These are phyloP conservation scores for Catocala fraxini DNA, from an alignment of 2,888 invertebrate genomes.

Conservation along the genomic window DNA sequence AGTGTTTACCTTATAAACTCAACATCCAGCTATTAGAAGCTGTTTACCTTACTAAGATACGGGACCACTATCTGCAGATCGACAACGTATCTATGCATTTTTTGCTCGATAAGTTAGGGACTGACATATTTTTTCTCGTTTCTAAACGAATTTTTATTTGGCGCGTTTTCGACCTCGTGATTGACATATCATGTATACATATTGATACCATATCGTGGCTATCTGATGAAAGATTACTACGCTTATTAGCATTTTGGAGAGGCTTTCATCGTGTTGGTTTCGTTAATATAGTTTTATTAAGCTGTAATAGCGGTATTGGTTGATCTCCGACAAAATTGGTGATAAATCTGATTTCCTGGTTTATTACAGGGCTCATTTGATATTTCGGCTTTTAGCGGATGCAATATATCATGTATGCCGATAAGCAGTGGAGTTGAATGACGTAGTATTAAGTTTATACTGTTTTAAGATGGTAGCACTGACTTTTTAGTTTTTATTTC, in stretches of 20 bases:
- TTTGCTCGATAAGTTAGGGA: neutral
- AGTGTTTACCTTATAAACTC: too few relatives aligned
- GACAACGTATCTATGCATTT: conserved; percentile 2
- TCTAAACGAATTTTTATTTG: neutral
- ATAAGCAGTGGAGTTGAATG: too few relatives aligned
- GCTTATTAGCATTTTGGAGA: conserved; percentile 71
- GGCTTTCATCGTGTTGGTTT: conserved; percentile 53
- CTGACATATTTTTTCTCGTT: conserved; percentile 4
- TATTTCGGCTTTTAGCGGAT: too few relatives aligned
- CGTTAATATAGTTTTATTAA: conserved; percentile 41
- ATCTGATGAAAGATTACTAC: conserved; percentile 57
- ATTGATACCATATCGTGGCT: conserved; percentile 58
- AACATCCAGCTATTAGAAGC: too few relatives aligned
- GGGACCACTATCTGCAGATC: neutral
- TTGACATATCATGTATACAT: conserved; percentile 52
- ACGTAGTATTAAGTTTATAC: too few relatives aligned
- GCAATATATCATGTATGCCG: too few relatives aligned
- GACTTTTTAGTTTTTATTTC: neutral
- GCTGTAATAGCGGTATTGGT: neutral
- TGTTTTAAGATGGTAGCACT: neutral
- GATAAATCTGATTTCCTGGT: too few relatives aligned
- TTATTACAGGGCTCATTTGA: too few relatives aligned
- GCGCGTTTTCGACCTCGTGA: conserved; percentile 28
- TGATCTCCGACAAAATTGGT: too few relatives aligned
- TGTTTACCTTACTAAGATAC: conserved; percentile 1